Conservation (phyloP, 2,113 vertebrate genomes). For the Onychostoma macrolepis region DNA sequence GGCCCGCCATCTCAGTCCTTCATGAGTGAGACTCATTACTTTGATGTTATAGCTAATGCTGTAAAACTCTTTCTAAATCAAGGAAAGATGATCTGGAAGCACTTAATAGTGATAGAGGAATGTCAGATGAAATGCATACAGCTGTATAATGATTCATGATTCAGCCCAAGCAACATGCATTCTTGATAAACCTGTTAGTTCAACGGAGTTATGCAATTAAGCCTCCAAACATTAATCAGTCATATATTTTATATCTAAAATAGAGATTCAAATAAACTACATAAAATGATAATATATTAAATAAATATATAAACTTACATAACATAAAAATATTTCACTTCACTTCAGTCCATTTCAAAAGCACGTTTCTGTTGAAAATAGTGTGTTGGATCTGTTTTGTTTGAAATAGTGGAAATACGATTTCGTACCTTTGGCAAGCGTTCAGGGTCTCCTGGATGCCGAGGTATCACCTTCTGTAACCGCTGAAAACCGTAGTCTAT, state of each 20-base stretch:
- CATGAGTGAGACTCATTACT: conserved; percentile 17
- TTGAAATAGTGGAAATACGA: neutral
- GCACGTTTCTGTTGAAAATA: neutral
- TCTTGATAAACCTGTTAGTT: neutral
- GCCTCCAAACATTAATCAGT: neutral
- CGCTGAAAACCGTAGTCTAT: conserved; percentile 98
- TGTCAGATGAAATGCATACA: conserved; percentile 27
- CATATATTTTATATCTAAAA: neutral
- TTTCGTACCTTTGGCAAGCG: conserved; percentile 89
- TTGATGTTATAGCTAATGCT: conserved; percentile 33
- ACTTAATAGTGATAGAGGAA: conserved; percentile 16
- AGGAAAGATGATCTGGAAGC: conserved; percentile 11
- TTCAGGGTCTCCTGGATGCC: conserved; percentile 94
- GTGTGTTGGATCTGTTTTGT: too few relatives aligned
- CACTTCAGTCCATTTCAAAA: neutral
- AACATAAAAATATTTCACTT: too few relatives aligned
- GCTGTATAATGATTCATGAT: conserved; percentile 26
- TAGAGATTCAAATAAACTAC: too few relatives aligned
- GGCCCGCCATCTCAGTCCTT: conserved; percentile 3
- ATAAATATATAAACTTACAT: too few relatives aligned
- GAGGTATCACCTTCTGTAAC: conserved; percentile 95
- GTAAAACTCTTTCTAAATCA: neutral
- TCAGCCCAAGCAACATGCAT: conserved; percentile 14
- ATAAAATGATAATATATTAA: too few relatives aligned
- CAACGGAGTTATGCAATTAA: neutral